Percentiles rank a stretch among this genome's conserved stretches.
Conservation (phyloP, 2,888 invertebrate genomes). For the Lepas anatifera region DNA sequence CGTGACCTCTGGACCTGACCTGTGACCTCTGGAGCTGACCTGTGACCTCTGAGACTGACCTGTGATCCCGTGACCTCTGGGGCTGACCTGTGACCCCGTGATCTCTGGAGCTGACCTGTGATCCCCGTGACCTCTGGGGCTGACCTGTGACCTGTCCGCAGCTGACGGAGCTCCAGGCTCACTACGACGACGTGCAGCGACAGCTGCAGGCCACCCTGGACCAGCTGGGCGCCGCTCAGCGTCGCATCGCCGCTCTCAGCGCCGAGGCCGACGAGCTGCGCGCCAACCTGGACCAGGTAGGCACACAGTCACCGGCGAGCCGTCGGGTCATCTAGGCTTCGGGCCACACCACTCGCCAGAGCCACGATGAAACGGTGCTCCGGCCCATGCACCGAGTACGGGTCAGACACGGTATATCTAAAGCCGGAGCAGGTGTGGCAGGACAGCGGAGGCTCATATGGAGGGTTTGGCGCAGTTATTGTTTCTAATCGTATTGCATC, state of each 20-base stretch:
- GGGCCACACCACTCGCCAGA: no score
- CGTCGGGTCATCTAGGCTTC: no score
- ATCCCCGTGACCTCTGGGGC: not conserved
- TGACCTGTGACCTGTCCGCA: not conserved
- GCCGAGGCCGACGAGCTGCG: constrained; percentile 93
- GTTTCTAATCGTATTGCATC: no score
- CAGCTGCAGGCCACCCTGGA: constrained; percentile 91
- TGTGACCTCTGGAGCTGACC: constrained; percentile 26
- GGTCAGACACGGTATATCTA: no score
- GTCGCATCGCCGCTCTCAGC: constrained; percentile 74
- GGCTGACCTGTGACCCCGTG: no score
- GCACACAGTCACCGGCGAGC: no score
- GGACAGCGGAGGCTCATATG: no score
- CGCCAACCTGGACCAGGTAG: constrained; percentile 70
- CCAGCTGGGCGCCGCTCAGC: constrained; percentile 79
- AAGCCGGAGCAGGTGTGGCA: no score
- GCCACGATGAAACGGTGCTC: no score
- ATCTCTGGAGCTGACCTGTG: not conserved
- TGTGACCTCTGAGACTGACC: constrained; percentile 33
- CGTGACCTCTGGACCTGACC: not conserved
- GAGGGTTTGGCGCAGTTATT: no score
- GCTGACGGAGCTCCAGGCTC: constrained; percentile 69
- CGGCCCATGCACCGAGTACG: no score
- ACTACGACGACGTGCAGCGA: constrained; percentile 92
- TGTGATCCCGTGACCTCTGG: not conserved